Percentiles rank a stretch among this genome's conserved stretches.
phyloP scores from a whole-genome alignment of 1,140 invertebrate genomes.

The Drosophila kikkawai region DNA sequence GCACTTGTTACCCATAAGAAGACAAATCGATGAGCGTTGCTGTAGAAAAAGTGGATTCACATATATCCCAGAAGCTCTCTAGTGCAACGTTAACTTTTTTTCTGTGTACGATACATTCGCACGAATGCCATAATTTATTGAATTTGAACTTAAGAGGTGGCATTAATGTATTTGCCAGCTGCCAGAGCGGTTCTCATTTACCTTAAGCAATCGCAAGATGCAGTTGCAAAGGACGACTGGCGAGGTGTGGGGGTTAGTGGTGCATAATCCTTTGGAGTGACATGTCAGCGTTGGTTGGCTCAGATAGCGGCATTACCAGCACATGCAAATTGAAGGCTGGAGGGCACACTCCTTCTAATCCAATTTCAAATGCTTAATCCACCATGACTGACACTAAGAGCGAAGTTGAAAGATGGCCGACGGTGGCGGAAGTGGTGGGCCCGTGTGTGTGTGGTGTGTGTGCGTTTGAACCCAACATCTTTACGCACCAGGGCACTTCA shows the following conservation, averaged over 20 bases:
- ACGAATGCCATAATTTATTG: conserved; percentile 29
- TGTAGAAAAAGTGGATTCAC: not conserved
- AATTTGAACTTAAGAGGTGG: conserved; percentile 15
- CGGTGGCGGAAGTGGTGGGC: not conserved
- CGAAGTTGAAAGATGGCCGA: conserved; percentile 54
- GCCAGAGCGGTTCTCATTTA: conserved; percentile 18
- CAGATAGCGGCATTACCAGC: conserved; percentile 47
- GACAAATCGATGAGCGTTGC: conserved; percentile 14
- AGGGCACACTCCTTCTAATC: conserved; percentile 49
- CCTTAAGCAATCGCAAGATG: conserved; percentile 17
- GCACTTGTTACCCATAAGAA: conserved; percentile 20
- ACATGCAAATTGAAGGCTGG: conserved; percentile 50
- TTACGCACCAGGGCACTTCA: conserved; percentile 64
- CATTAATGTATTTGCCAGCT: conserved; percentile 32
- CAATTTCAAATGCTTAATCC: conserved; percentile 74
- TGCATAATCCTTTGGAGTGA: conserved; percentile 36
- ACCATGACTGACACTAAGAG: conserved; percentile 62
- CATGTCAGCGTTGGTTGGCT: conserved; percentile 46
- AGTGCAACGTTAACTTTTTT: not conserved
- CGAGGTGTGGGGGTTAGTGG: not conserved
- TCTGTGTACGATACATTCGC: not conserved
- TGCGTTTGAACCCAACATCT: conserved; percentile 27
- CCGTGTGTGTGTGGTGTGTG: not conserved
- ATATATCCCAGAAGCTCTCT: not conserved
- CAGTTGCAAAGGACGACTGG: not conserved